Percentiles rank a stretch among this genome's conserved stretches.
Conservation (phyloP, 1,140 invertebrate species). For the Temnothorax curvispinosus region DNA sequence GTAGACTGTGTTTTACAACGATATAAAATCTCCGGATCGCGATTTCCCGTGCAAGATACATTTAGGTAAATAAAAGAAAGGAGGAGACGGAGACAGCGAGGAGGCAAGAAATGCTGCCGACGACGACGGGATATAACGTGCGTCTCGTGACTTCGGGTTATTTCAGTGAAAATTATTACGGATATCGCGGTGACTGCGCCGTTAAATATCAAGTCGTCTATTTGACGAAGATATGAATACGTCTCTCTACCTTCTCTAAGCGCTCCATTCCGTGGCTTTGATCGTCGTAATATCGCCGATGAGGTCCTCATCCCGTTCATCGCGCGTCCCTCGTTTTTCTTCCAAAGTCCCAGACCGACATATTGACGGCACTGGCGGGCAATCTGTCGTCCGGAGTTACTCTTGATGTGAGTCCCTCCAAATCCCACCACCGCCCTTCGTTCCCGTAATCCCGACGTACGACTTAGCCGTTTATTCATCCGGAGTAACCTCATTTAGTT, state of each 20-base stretch:
- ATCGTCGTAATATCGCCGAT: constrained; percentile 36
- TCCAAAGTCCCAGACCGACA: constrained; percentile 42
- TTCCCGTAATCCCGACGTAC: constrained; percentile 11
- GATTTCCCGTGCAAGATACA: not conserved
- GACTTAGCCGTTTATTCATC: constrained; percentile 39
- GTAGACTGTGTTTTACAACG: not conserved
- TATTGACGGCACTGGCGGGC: constrained; percentile 49
- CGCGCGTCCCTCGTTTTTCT: constrained; percentile 10
- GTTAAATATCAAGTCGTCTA: constrained; percentile 37
- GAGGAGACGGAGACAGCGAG: not conserved
- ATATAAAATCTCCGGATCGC: constrained; percentile 23
- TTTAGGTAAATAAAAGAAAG: constrained; percentile 23
- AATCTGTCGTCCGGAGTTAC: constrained; percentile 64
- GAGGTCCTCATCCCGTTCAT: constrained; percentile 26
- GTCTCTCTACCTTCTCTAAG: not conserved
- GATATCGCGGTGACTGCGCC: not conserved
- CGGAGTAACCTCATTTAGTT: constrained; percentile 33
- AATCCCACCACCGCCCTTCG: not conserved
- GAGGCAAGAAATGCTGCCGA: not conserved
- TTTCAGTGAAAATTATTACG: constrained; percentile 20
- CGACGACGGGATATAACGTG: not conserved
- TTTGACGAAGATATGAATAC: constrained; percentile 37
- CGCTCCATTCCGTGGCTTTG: not conserved
- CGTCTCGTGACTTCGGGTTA: not conserved
- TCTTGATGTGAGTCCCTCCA: constrained; percentile 19